Base-by-base conservation (phyloP, 2,113 vertebrate species). In the Festucalex cinctus region DNA sequence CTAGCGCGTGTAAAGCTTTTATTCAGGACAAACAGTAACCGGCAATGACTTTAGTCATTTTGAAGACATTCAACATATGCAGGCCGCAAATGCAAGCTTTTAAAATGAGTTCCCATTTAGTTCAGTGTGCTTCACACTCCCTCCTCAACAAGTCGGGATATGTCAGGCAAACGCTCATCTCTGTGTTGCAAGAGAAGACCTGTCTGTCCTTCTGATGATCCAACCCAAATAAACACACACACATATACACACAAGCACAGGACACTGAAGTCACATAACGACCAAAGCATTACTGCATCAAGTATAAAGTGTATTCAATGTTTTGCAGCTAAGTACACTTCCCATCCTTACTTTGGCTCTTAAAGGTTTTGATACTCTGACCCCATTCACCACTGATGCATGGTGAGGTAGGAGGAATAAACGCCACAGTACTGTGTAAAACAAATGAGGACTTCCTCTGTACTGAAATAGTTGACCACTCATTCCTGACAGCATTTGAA, bases 101-200 rank as follows among this genome's bases (percentile, higher is more conserved):
- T 8, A 74, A 54, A 0, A 9, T 35, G 59, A 20, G 76, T 83
- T 71, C 69, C 49, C 24, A 56, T 86, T 77, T 70, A 66, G 74
- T 88, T 86, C 44, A 68, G 70, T 17, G 62, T 32, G 58, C 63
- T 64, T 83, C 66, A 22, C 56, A 17, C 48, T 78, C 63, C 69
- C 53, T 79, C 65, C 75, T 72, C 69, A 66, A 84, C 91, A 66
- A 90, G 91, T 93, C 73, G 66, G 90, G 91, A 93, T 91, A 82
- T 36, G 91, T 90, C 80, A 75, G 78, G 49, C 22, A 37, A 82
- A 68, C 44, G 67, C 79, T 87, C 71, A 83, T 22, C 79, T 73
- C 76, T 75, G 78, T 72, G 51, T 77, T 86, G 88, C 91, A 91
- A 90, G 91, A 93, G 81, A 86, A 82, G 80, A 90, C 91, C 88